phyloP scores from a whole-genome alignment of 2,888 invertebrate genomes.

The Alloscopus bannaensis region DNA sequence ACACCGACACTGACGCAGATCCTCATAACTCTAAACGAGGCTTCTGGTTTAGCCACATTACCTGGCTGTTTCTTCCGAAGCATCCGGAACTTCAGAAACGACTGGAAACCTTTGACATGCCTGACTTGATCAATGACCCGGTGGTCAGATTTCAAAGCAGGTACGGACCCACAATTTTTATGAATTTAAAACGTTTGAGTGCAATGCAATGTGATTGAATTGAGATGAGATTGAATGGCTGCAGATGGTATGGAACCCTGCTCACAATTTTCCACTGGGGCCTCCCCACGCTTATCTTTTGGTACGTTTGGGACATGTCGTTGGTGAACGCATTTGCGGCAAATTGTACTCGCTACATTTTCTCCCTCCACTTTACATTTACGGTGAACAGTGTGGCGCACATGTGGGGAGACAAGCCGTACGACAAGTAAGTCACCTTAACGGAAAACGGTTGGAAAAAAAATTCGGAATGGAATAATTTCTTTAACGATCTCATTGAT shows the following conservation, averaged over 20 bases:
- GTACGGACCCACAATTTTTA: conserved; percentile 75
- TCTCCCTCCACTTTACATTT: conserved; percentile 92
- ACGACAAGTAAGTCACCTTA: conserved; percentile 77
- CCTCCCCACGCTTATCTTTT: background rate
- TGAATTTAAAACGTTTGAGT: background rate
- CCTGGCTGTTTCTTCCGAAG: conserved; percentile 93
- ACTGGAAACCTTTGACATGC: conserved; percentile 89
- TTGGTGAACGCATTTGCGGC: conserved; percentile 74
- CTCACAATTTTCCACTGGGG: background rate
- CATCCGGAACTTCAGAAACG: conserved; percentile 92
- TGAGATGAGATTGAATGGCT: background rate
- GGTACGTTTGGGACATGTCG: conserved; percentile 6
- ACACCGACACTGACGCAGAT: conserved; percentile 94
- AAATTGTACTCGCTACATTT: conserved; percentile 80
- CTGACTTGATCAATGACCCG: conserved; percentile 87
- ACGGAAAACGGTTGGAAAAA: background rate
- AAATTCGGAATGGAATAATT: background rate
- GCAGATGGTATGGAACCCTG: background rate
- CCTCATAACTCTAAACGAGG: conserved; percentile 94
- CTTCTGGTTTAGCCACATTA: conserved; percentile 97
- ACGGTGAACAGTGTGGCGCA: conserved; percentile 95
- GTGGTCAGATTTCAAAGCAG: conserved; percentile 90
- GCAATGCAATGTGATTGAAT: background rate
- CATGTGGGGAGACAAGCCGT: conserved; percentile 87
- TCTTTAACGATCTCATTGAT: too few species aligned